Base-by-base conservation (phyloP, 2,888 invertebrate species). In the Stenodera caucasica region DNA sequence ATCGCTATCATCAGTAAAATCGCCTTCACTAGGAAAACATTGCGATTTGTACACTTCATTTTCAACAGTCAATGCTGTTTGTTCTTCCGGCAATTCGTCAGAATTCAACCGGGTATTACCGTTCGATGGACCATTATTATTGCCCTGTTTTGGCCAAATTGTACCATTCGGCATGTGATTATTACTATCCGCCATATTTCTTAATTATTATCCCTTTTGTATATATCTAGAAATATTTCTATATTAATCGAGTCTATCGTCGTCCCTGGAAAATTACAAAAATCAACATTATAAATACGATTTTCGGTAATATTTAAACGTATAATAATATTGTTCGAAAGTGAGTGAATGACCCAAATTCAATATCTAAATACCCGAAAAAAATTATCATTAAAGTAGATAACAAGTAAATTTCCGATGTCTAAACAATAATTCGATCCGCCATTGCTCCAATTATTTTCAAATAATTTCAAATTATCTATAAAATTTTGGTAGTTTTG, bases 1-100 rank as follows among this genome's bases (percentile, higher is more conserved):
- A 64, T 83, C 84, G 55, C 81, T 82, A 37, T 81, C 82, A 62
- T 81, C 82, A 63, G 64, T 66, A 54, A 75, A 70, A 53, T 72
- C 75, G 55, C 72, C 73, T 35, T 77, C 75, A 60, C 67, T 70
- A 9, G 70, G 66, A 61, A 70, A 69, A 63, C 74, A 73, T 65
- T 77, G 77, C 7, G 73, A 65, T 63, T 70, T 73, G 60, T 71
- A 68, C 58, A 63, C 71, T 49, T 73, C 75, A 45, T 69, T 71
- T 26, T 73, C 70, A 49, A 73, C 71, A 5, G 78, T 78, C 33
- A 79, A 70, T 18, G 77, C 75, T 30, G 77, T 79, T 64, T 75
- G 77, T 67, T 80, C 80, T 63, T 78, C 77, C n/a, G 77, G 73
- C 37, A 74, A 64, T 49, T 74, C 73, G 40, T 72, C 74, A 51